These are phyloP conservation scores for Cordylochernes scorpioides DNA, from an alignment of 2,888 invertebrate species.

Conservation along the genomic window DNA sequence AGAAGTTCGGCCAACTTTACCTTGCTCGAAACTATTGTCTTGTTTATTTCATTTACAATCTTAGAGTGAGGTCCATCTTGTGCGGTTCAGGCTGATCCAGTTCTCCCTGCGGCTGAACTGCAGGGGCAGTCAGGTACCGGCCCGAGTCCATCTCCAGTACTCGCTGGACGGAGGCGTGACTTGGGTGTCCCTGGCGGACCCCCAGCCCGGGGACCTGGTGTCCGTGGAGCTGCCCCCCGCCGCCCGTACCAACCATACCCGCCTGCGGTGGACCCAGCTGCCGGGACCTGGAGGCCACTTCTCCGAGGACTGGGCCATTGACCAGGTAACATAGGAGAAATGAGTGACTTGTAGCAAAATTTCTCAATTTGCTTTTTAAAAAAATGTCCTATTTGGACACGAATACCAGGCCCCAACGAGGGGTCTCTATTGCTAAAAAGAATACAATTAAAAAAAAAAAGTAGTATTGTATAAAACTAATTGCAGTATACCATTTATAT, in stretches of 20 bases:
- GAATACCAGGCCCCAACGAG: too few relatives aligned
- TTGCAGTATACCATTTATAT: too few relatives aligned
- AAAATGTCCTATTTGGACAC: too few relatives aligned
- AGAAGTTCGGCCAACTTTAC: too few relatives aligned
- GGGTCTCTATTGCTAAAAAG: too few relatives aligned
- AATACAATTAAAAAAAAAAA: too few relatives aligned
- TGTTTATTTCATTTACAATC: too few relatives aligned
- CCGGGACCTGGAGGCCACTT: constrained; percentile 19
- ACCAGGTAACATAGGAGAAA: constrained; percentile 19
- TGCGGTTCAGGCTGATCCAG: constrained; percentile 21
- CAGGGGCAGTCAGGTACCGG: constrained; percentile 16
- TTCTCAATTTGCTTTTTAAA: too few relatives aligned
- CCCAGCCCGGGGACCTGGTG: constrained; percentile 18
- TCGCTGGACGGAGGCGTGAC: constrained; percentile 21
- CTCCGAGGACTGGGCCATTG: constrained; percentile 22
- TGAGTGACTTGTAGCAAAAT: too few relatives aligned
- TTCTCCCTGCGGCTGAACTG: constrained; percentile 22
- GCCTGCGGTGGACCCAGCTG: constrained; percentile 22
- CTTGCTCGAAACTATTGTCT: too few relatives aligned
- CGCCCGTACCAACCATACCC: constrained; percentile 18
- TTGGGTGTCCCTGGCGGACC: constrained; percentile 22
- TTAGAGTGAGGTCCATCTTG: too few relatives aligned
- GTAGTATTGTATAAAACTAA: too few relatives aligned
- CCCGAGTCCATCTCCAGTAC: constrained; percentile 22
- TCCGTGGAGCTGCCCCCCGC: constrained; percentile 19